Conservation (phyloP, 2,113 vertebrate genomes). For the Corythaeola cristata region DNA sequence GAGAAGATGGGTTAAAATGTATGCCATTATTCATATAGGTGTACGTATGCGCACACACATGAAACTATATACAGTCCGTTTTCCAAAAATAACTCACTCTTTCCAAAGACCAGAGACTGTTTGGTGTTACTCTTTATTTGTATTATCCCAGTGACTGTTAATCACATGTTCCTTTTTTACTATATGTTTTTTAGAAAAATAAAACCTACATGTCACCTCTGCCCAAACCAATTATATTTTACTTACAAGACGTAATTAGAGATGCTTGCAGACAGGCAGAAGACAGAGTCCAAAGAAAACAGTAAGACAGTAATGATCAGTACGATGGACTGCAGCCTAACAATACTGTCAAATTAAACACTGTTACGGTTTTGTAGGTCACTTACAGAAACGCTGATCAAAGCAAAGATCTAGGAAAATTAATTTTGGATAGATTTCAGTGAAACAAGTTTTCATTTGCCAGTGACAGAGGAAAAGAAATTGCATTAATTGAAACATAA, state of each 20-base stretch:
- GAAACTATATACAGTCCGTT: background rate
- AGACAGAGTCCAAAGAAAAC: background rate
- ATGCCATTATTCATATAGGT: background rate
- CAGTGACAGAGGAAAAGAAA: background rate
- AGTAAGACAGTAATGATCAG: background rate
- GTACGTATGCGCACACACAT: too few species aligned
- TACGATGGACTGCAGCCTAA: background rate
- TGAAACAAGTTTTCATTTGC: conserved; percentile 24
- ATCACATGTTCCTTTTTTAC: background rate
- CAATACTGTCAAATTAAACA: background rate
- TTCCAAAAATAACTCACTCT: background rate
- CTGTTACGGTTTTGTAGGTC: background rate
- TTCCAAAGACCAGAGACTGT: background rate
- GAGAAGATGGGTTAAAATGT: background rate
- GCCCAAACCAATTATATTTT: background rate
- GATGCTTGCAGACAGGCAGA: background rate
- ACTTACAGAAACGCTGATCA: conserved; percentile 12
- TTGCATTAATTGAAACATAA: background rate
- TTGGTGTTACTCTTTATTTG: background rate
- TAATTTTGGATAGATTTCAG: conserved; percentile 37
- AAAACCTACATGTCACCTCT: background rate
- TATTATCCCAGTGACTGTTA: background rate
- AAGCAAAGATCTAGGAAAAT: conserved; percentile 35
- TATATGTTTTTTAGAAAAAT: background rate
- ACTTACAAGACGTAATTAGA: background rate